A percentile compares a stretch with the other conserved stretches of the same genome.
phyloP scores from a whole-genome alignment of 2,888 invertebrate species.

The Tipula lateralis region DNA sequence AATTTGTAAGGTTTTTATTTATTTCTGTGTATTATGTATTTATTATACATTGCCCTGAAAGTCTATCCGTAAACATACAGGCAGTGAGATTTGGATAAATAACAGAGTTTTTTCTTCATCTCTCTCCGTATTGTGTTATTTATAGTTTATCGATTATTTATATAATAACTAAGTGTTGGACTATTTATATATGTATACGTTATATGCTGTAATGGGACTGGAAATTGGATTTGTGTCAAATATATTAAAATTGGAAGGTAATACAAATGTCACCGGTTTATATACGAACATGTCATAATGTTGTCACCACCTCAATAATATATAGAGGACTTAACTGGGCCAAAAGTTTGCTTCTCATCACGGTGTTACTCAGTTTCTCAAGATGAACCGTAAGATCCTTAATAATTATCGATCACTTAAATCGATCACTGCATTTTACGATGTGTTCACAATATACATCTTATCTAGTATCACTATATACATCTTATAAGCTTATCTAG shows the following conservation, averaged over 20 bases:
- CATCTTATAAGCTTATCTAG: no score
- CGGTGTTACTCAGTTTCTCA: no score
- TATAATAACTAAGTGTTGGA: background rate
- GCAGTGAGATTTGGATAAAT: constrained; percentile 7
- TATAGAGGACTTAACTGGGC: no score
- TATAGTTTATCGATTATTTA: constrained; percentile 11
- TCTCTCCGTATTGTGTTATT: background rate
- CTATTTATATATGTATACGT: background rate
- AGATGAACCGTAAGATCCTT: no score
- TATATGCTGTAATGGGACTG: background rate
- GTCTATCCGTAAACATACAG: background rate
- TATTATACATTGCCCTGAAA: background rate
- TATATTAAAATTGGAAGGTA: background rate
- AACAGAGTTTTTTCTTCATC: background rate
- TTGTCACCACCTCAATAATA: no score
- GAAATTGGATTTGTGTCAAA: background rate
- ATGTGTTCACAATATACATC: no score
- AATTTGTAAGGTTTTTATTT: constrained; percentile 11
- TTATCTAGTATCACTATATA: no score
- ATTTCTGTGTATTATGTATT: background rate
- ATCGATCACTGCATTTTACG: no score
- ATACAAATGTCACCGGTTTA: no score
- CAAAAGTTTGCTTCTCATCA: no score
- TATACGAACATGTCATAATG: no score
- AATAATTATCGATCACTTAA: no score